Percentiles rank a stretch among this genome's conserved stretches.
Conservation (phyloP, 53 echinoderm and acorn worm genomes). For the Temnopleurus reevesii region DNA sequence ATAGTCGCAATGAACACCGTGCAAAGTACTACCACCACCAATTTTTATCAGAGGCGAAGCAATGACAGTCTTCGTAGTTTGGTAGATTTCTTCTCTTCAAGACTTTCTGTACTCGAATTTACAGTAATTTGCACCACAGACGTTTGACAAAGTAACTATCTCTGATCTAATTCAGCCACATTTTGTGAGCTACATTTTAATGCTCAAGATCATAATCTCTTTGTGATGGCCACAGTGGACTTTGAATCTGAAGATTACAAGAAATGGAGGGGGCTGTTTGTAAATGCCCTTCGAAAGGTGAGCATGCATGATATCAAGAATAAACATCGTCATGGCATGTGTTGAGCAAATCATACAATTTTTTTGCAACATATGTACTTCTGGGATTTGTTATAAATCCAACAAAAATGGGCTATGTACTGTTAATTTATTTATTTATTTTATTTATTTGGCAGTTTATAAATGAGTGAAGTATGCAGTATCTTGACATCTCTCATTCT, state of each 20-base stretch:
- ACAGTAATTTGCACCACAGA: background rate
- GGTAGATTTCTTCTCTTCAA: background rate
- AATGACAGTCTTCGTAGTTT: background rate
- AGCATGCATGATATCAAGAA: background rate
- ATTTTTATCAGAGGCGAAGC: slow-evolving; percentile 3
- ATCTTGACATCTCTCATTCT: too few relatives aligned
- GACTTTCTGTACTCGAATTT: background rate
- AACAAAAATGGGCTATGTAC: too few relatives aligned
- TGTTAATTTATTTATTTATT: too few relatives aligned
- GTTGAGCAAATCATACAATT: too few relatives aligned
- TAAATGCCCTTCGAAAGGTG: slow-evolving; percentile 60
- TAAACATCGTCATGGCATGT: too few relatives aligned
- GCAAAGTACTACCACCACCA: slow-evolving; percentile 8
- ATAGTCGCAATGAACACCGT: background rate
- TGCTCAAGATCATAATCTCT: too few relatives aligned
- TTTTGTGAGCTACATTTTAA: background rate
- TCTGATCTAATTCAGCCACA: background rate
- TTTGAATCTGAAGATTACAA: slow-evolving; percentile 53
- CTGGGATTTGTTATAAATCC: background rate
- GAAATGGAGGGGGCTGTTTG: slow-evolving; percentile 64
- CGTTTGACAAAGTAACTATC: background rate
- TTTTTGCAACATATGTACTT: too few relatives aligned
- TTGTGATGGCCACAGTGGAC: slow-evolving; percentile 53
- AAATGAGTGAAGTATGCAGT: too few relatives aligned
- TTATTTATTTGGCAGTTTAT: too few relatives aligned